phyloP scores from a whole-genome alignment of 2,888 invertebrate species.

The Operophtera brumata region DNA sequence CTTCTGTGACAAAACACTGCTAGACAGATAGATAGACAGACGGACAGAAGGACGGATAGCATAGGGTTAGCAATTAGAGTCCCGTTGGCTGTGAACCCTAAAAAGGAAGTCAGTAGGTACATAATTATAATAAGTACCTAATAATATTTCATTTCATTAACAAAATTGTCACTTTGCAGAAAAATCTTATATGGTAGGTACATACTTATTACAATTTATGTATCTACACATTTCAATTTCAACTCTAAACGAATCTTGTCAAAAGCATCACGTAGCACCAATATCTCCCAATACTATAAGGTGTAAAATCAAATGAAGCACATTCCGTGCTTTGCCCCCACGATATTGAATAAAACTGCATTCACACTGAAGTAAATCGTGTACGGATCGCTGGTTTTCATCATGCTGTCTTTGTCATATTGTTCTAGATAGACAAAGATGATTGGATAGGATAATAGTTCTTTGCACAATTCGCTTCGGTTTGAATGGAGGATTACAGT shows the following conservation, averaged over 20 bases:
- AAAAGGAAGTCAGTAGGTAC: too few relatives aligned
- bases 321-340: slow-evolving; percentile 25
- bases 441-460: neutral
- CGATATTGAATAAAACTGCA: slow-evolving; percentile 22
- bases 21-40: too few relatives aligned
- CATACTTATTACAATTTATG: too few relatives aligned
- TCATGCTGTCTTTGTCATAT: slow-evolving; percentile 14
- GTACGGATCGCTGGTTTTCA: neutral
- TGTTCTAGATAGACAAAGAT: slow-evolving; percentile 3
- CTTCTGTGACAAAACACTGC: too few relatives aligned
- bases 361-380: slow-evolving; percentile 14
- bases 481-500: slow-evolving; percentile 18
- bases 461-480: slow-evolving; percentile 9
- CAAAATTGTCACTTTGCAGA: too few relatives aligned
- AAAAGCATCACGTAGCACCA: slow-evolving; percentile 11
- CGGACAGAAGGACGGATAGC: too few relatives aligned
- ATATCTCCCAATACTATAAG: slow-evolving; percentile 12
- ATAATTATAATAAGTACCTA: too few relatives aligned
- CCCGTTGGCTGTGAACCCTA: too few relatives aligned
- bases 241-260: slow-evolving; percentile 6
- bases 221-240: slow-evolving; percentile 2
- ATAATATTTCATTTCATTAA: too few relatives aligned
- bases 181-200: too few relatives aligned
- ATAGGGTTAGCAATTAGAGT: too few relatives aligned
- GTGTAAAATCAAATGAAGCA: slow-evolving; percentile 21